phyloP scores from a whole-genome alignment of 2,888 invertebrate species.

The Thecophora atra region DNA sequence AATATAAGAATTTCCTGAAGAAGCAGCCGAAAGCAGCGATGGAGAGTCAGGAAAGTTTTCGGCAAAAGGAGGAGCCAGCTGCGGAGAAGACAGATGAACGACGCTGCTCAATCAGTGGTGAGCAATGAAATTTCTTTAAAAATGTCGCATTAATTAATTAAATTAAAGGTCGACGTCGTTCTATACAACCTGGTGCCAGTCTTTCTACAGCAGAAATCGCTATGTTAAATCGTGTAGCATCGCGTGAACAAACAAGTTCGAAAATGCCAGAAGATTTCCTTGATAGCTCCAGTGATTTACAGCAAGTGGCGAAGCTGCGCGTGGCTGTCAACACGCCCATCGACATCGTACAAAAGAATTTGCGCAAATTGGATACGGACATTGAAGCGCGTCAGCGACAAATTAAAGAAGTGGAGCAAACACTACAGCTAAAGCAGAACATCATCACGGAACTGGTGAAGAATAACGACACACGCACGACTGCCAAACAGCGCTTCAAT shows the following conservation, averaged over 20 bases:
- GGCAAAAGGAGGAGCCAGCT: constrained; percentile 46
- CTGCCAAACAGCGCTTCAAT: constrained; percentile 71
- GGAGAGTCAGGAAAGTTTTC: constrained; percentile 62
- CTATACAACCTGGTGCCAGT: constrained; percentile 72
- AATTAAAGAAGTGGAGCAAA: constrained; percentile 75
- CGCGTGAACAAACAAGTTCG: constrained; percentile 49
- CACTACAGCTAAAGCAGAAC: constrained; percentile 78
- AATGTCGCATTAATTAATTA: background rate
- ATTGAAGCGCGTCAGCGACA: constrained; percentile 75
- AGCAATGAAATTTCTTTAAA: constrained; percentile 35
- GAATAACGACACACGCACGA: constrained; percentile 70
- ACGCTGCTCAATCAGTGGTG: constrained; percentile 52
- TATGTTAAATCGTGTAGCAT: constrained; percentile 71
- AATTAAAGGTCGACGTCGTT: constrained; percentile 66
- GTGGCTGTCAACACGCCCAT: constrained; percentile 55
- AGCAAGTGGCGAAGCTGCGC: constrained; percentile 49
- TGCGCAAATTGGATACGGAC: constrained; percentile 67
- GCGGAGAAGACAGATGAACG: constrained; percentile 51
- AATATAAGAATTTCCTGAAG: constrained; percentile 72
- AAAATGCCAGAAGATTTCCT: constrained; percentile 57
- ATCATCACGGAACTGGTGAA: constrained; percentile 75
- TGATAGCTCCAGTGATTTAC: constrained; percentile 56
- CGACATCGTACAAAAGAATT: constrained; percentile 61
- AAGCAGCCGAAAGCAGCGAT: constrained; percentile 64
- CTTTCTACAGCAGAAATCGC: constrained; percentile 71